Evolutionary conservation across 2,888 invertebrate species (phyloP).

Genomic region (Cephus pulcher): DNA sequence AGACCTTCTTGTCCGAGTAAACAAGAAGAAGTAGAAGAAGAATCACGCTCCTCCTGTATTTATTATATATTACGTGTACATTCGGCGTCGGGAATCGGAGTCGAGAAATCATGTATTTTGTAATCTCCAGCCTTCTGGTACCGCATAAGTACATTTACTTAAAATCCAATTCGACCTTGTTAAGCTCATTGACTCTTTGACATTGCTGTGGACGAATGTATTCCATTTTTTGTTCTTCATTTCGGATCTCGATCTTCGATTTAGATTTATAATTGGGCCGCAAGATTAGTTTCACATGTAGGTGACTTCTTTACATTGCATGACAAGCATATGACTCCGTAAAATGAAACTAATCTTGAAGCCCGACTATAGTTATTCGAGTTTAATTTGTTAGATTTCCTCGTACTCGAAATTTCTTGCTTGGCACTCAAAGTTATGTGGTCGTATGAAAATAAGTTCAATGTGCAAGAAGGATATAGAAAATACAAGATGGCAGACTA

Average conservation of each 20-base stretch:
- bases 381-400: not conserved
- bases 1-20: conserved; percentile 15
- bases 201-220: not conserved
- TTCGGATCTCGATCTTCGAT: not conserved
- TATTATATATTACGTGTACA: conserved; percentile 63
- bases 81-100: conserved; percentile 51
- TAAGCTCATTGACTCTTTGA: not conserved
- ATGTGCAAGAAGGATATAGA: not conserved
- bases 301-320: not conserved
- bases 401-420: not conserved
- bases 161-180: not conserved
- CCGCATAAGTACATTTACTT: not conserved
- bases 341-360: not conserved
- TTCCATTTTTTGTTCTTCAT: not conserved
- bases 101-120: conserved; percentile 39
- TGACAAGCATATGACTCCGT: not conserved
- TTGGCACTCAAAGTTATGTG: not conserved
- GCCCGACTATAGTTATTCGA: not conserved
- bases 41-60: conserved; percentile 58
- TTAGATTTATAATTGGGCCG: not conserved
- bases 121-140: conserved; percentile 6
- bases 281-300: not conserved
- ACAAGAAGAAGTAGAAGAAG: conserved; percentile 16
- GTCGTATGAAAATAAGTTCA: not conserved
- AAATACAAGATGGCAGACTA: not conserved